phyloP scores from a whole-genome alignment of 2,113 vertebrate species.

The Noturus placidus region DNA sequence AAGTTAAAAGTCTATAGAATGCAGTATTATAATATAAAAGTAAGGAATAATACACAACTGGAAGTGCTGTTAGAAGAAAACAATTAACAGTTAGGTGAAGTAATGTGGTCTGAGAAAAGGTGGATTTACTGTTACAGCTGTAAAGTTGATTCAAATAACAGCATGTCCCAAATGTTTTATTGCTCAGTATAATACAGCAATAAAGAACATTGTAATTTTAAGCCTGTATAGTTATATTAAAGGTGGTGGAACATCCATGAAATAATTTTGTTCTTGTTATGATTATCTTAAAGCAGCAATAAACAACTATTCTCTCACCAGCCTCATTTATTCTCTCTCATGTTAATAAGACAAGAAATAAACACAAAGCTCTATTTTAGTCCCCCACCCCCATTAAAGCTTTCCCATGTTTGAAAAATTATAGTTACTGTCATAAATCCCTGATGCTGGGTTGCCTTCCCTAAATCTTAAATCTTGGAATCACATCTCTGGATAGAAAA shows the following conservation, averaged over 20 bases:
- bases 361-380: not conserved
- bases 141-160: not conserved
- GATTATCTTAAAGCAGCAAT: not conserved
- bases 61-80: not conserved
- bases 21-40: not conserved
- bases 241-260: not conserved
- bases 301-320: not conserved
- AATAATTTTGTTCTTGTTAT: not conserved
- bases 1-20: not conserved
- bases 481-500: not conserved
- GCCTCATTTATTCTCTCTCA: not conserved
- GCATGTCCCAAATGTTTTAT: not conserved
- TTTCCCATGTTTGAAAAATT: not conserved
- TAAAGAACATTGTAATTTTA: not conserved
- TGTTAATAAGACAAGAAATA: not conserved
- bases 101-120: not conserved
- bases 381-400: not conserved
- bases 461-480: too few species aligned
- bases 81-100: not conserved
- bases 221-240: not conserved
- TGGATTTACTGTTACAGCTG: not conserved
- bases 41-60: not conserved
- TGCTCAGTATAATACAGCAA: not conserved
- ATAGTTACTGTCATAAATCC: not conserved
- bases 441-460: too few species aligned